These are phyloP conservation scores for Girardinichthys multiradiatus DNA, from an alignment of 2,113 vertebrate species.

Conservation along the genomic window DNA sequence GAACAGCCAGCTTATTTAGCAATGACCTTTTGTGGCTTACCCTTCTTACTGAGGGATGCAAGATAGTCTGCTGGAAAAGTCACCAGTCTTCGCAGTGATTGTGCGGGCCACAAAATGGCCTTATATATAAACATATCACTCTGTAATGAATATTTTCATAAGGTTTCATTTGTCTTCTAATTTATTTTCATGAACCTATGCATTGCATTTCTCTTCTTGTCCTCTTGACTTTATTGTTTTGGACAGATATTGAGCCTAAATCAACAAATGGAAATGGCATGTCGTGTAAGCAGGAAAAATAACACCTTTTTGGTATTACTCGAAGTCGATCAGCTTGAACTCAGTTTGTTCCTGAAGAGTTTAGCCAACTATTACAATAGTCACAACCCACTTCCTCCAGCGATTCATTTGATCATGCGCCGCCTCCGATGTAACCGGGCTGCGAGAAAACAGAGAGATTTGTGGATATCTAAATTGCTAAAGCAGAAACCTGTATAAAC, in stretches of 20 bases:
- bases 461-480: constrained; percentile 94
- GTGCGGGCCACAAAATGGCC: background rate
- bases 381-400: constrained; percentile 58
- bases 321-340: constrained; percentile 60
- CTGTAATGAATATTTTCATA: background rate
- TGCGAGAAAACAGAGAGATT: constrained; percentile 89
- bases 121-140: background rate
- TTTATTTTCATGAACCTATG: background rate
- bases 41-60: background rate
- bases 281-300: constrained; percentile 46
- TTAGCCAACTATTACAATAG: constrained; percentile 62
- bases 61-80: background rate
- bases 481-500: constrained; percentile 96
- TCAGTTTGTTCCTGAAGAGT: constrained; percentile 63
- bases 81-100: background rate
- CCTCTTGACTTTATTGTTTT: background rate
- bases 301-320: constrained; percentile 65
- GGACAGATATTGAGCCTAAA: constrained; percentile 19
- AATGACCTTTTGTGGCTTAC: background rate
- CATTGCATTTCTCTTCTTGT: background rate
- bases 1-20: background rate
- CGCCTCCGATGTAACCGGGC: constrained; percentile 61
- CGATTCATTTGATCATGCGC: constrained; percentile 66
- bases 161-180: background rate
- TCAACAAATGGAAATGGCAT: constrained; percentile 36